phyloP scores from a whole-genome alignment of 2,888 invertebrate genomes.

The Myopa tessellatipennis region DNA sequence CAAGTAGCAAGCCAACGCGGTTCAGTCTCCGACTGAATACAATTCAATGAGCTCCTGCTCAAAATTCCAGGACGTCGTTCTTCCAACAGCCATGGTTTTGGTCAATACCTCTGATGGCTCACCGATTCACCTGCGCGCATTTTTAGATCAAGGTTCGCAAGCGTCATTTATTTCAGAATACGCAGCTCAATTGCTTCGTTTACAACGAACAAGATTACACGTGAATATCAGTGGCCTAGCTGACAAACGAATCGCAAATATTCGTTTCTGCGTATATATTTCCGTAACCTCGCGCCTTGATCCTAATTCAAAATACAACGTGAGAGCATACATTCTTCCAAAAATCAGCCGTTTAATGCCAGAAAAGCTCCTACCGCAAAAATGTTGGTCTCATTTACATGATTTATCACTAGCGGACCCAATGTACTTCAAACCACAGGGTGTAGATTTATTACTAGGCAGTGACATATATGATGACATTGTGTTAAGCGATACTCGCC shows the following conservation, averaged over 20 bases:
- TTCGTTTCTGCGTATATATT: slow-evolving; percentile 10
- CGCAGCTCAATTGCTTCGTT: slow-evolving; percentile 3
- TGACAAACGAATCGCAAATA: not conserved
- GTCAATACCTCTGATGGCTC: not conserved
- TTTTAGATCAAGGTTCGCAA: not conserved
- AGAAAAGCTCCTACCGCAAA: slow-evolving; percentile 2
- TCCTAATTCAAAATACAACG: slow-evolving; percentile 12
- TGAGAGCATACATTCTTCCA: slow-evolving; percentile 5
- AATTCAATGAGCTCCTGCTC: not conserved
- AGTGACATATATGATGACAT: slow-evolving; percentile 32
- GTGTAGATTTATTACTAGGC: slow-evolving; percentile 36
- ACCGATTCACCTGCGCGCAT: not conserved
- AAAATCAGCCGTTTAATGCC: slow-evolving; percentile 8
- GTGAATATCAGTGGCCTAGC: not conserved
- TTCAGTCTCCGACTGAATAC: slow-evolving; percentile 11
- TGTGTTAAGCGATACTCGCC: slow-evolving; percentile 20
- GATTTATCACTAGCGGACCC: slow-evolving; percentile 36
- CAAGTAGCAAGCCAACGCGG: not conserved
- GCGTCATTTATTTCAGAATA: slow-evolving; percentile 6
- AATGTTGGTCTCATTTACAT: too few species aligned
- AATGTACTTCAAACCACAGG: slow-evolving; percentile 30
- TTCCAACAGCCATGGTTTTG: slow-evolving; percentile 10
- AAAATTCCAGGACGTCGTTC: not conserved
- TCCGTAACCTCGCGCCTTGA: slow-evolving; percentile 6
- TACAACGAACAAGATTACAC: slow-evolving; percentile 3